Percentiles rank a stretch among this genome's conserved stretches.
These are phyloP conservation scores for Melanaphis sacchari DNA, from an alignment of 1,140 invertebrate species.

Conservation along the genomic window DNA sequence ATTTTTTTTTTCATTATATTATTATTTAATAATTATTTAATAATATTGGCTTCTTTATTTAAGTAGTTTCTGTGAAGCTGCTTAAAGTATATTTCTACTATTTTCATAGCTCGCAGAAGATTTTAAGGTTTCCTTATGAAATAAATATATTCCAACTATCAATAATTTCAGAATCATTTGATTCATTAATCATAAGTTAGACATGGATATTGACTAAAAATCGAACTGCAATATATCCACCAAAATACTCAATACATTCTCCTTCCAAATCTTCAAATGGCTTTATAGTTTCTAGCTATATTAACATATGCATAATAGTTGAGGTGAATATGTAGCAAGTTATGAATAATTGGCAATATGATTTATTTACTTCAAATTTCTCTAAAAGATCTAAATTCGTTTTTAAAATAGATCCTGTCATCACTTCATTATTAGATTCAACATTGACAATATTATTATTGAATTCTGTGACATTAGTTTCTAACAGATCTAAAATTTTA, in stretches of 20 bases:
- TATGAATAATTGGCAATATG: neutral
- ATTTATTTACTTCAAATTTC: conserved; percentile 4
- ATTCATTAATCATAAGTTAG: conserved; percentile 7
- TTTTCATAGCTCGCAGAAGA: neutral
- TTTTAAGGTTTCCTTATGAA: neutral
- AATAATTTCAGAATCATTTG: neutral
- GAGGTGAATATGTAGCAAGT: neutral
- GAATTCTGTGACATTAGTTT: neutral
- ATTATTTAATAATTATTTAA: conserved; percentile 21
- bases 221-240: neutral
- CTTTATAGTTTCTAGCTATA: neutral
- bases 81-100: neutral
- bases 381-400: neutral
- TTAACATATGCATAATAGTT: conserved; percentile 3
- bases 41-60: neutral
- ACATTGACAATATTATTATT: neutral
- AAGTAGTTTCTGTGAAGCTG: neutral
- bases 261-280: conserved; percentile 4
- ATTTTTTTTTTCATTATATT: neutral
- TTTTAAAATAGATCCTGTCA: neutral
- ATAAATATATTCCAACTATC: neutral
- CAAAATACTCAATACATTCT: neutral
- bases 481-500: neutral
- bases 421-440: neutral
- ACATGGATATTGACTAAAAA: neutral